These are phyloP conservation scores for Lasioglossum villosulum DNA, from an alignment of 2,888 invertebrate species.

Conservation along the genomic window DNA sequence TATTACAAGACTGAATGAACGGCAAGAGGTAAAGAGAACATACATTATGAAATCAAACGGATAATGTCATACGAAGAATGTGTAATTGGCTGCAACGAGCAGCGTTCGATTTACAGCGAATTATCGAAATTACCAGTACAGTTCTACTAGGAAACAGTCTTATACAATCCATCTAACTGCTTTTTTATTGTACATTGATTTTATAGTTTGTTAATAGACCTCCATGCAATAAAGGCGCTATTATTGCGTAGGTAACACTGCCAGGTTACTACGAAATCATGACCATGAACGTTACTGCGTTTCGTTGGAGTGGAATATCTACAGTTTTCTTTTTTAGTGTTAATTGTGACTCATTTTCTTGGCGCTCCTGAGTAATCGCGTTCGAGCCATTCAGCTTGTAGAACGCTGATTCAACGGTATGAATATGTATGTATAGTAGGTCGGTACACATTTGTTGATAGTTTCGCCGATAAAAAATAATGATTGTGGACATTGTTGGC, in stretches of 20 bases:
- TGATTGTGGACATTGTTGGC: neutral
- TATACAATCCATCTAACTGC: neutral
- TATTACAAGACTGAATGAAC: neutral
- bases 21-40: neutral
- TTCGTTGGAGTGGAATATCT: neutral
- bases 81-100: neutral
- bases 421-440: neutral
- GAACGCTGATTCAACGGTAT: neutral
- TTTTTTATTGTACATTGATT: neutral
- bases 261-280: neutral
- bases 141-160: neutral
- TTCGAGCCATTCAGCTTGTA: neutral
- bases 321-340: conserved; percentile 1
- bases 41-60: neutral
- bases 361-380: neutral
- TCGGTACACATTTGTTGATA: neutral
- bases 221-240: neutral
- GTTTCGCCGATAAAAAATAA: neutral
- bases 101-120: neutral
- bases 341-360: neutral
- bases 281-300: neutral
- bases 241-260: neutral
- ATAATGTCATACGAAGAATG: neutral
- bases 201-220: neutral
- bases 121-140: neutral